A percentile compares a stretch with the other conserved stretches of the same genome.
These are phyloP conservation scores for Arctocebus calabarensis DNA, from an alignment of 2,797 vertebrate species.

Conservation along the genomic window DNA sequence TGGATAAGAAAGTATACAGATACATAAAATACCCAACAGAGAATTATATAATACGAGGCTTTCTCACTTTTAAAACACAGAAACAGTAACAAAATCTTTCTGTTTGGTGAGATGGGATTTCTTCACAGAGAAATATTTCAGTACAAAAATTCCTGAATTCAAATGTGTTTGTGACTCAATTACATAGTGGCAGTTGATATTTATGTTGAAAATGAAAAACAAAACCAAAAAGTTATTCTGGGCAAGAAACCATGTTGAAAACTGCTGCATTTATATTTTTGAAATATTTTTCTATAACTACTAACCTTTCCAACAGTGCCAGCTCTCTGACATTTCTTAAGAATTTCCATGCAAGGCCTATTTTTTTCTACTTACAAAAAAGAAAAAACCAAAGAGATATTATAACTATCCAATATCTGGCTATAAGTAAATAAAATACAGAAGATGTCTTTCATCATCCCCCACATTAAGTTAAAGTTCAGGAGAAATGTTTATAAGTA, in stretches of 20 bases:
- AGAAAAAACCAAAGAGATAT: conserved; percentile 56
- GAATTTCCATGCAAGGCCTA: conserved; percentile 57
- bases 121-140: conserved; percentile 68
- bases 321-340: conserved; percentile 69
- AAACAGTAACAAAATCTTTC: conserved; percentile 77
- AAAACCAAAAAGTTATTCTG: conserved; percentile 75
- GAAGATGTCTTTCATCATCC: neutral
- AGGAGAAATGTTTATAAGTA: conserved; percentile 64
- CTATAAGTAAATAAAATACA: conserved; percentile 73
- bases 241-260: conserved; percentile 69
- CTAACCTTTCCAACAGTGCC: conserved; percentile 58
- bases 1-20: conserved; percentile 56
- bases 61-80: conserved; percentile 65
- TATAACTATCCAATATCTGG: conserved; percentile 29
- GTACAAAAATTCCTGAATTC: conserved; percentile 74
- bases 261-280: conserved; percentile 68
- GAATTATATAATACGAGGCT: conserved; percentile 53
- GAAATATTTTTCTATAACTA: conserved; percentile 77
- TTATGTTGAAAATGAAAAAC: conserved; percentile 77
- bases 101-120: conserved; percentile 64
- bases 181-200: conserved; percentile 73
- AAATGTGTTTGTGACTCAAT: conserved; percentile 67
- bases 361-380: conserved; percentile 67
- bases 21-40: conserved; percentile 35
- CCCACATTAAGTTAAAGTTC: conserved; percentile 63